phyloP scores from a whole-genome alignment of 2,797 vertebrate genomes.

The Melanotaenia nigrans region DNA sequence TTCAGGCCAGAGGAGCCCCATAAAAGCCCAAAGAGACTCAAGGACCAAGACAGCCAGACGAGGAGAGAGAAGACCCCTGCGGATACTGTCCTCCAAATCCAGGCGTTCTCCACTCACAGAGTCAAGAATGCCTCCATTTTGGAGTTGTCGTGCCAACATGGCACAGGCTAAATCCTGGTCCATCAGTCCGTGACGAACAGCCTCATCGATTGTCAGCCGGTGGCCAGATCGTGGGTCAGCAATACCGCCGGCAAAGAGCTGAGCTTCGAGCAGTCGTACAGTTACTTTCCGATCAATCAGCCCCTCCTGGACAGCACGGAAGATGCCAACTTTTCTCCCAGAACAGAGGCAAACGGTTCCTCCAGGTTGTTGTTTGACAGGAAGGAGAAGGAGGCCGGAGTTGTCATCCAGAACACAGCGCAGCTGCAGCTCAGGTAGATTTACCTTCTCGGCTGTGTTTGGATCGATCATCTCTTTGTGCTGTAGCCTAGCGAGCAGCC shows the following conservation, averaged over 20 bases:
- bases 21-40: conserved; percentile 87
- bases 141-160: conserved; percentile 88
- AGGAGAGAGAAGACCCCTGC: conserved; percentile 85
- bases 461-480: conserved; percentile 90
- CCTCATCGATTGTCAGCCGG: conserved; percentile 86
- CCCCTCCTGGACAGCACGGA: conserved; percentile 91
- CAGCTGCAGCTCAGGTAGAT: conserved; percentile 84
- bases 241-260: conserved; percentile 95
- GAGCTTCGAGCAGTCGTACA: conserved; percentile 89
- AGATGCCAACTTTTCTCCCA: conserved; percentile 89
- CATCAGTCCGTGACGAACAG: conserved; percentile 85
- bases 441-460: conserved; percentile 90
- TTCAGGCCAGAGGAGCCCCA: conserved; percentile 92
- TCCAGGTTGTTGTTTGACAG: conserved; percentile 88
- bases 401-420: conserved; percentile 85
- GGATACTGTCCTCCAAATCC: conserved; percentile 87
- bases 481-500: conserved; percentile 79
- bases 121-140: conserved; percentile 89
- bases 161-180: conserved; percentile 91
- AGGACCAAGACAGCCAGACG: conserved; percentile 86
- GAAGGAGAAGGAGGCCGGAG: conserved; percentile 87
- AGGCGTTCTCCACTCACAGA: conserved; percentile 84
- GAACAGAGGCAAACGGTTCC: conserved; percentile 89
- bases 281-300: conserved; percentile 89
- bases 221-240: conserved; percentile 91